Evolutionary conservation across 2,797 vertebrate genomes (phyloP).

Genomic region (Mormyrus proboscirostris): DNA sequence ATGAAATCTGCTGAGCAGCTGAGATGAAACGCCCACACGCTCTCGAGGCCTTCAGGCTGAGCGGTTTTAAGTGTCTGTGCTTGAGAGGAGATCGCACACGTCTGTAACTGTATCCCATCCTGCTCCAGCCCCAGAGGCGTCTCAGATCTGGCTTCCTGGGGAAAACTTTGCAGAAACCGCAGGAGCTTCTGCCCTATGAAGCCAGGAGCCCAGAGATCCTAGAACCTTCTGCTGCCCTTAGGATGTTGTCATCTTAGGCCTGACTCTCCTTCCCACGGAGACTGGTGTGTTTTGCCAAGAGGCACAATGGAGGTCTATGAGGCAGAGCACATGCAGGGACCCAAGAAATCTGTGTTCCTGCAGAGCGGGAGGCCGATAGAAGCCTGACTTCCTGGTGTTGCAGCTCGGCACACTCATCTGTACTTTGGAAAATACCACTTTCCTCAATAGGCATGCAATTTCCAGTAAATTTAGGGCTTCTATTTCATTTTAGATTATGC

Average conservation of each 20-base stretch:
- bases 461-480: background rate
- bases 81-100: background rate
- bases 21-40: background rate
- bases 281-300: background rate
- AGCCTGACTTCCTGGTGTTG: background rate
- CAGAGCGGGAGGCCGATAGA: background rate
- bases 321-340: background rate
- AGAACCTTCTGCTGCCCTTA: background rate
- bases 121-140: background rate
- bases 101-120: background rate
- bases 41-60: background rate
- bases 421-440: background rate
- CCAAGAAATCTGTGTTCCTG: background rate
- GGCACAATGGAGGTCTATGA: background rate
- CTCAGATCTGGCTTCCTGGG: background rate
- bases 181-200: background rate
- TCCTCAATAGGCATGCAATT: background rate
- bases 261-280: slow-evolving; percentile 3
- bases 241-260: background rate
- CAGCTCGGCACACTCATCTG: background rate
- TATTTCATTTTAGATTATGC: background rate
- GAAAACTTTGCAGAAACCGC: background rate
- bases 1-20: background rate
- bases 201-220: background rate
- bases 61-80: background rate